Evolutionary conservation across 1,140 invertebrate genomes (phyloP).

Genomic region (Himalopsyche phryganea): DNA sequence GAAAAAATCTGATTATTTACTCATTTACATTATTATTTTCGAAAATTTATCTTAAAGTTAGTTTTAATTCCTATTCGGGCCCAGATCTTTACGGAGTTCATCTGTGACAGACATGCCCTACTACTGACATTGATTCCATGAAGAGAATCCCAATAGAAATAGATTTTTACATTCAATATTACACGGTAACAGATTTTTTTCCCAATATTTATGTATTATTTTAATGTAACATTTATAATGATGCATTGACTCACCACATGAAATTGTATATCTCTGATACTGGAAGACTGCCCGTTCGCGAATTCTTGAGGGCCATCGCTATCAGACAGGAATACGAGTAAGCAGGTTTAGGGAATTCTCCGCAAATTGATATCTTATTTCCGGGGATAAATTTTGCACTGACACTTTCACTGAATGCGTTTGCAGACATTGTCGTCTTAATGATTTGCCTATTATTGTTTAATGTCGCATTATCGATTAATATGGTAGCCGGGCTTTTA

Average conservation of each 20-base stretch:
- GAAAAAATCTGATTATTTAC: no score
- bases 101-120: no score
- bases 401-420: slow-evolving; percentile 44
- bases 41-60: no score
- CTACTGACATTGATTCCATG: no score
- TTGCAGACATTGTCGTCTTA: slow-evolving; percentile 44
- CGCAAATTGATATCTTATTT: slow-evolving; percentile 54
- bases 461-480: slow-evolving; percentile 50
- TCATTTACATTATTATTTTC: no score
- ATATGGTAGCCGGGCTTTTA: slow-evolving; percentile 50
- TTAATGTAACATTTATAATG: no score
- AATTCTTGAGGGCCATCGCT: slow-evolving; percentile 96
- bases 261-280: slow-evolving; percentile 99
- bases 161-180: no score
- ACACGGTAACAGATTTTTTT: no score
- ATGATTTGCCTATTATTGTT: slow-evolving; percentile 49
- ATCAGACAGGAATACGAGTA: slow-evolving; percentile 98
- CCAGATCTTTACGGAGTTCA: no score
- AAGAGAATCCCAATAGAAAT: no score
- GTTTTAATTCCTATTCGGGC: no score
- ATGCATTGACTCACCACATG: slow-evolving; percentile 77
- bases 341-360: slow-evolving; percentile 89
- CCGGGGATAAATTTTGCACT: slow-evolving; percentile 49
- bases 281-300: slow-evolving; percentile 86
- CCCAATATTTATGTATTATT: no score